Conservation (phyloP, 1,140 invertebrate genomes). For the Phymastichus coffea region DNA sequence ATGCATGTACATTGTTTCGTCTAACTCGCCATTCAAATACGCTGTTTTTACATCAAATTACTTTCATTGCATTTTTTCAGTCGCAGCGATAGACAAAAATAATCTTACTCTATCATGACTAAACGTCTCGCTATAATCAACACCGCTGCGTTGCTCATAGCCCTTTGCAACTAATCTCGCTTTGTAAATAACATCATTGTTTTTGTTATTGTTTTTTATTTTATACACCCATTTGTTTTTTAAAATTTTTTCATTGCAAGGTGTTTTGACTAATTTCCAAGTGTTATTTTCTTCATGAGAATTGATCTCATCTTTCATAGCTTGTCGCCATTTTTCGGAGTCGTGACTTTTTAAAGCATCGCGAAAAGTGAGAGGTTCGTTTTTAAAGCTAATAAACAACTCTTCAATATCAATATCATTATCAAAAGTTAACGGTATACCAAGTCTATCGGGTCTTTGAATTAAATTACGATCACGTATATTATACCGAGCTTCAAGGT, state of each 20-base stretch:
- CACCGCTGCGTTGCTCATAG: constrained; percentile 31
- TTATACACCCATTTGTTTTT: constrained; percentile 43
- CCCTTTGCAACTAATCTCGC: constrained; percentile 48
- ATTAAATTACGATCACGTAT: not conserved
- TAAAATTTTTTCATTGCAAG: constrained; percentile 31
- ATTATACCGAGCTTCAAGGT: not conserved
- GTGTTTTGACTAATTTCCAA: constrained; percentile 20
- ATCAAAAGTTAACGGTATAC: not conserved
- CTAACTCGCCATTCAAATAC: constrained; percentile 41
- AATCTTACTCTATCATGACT: constrained; percentile 37
- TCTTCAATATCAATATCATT: too few species aligned
- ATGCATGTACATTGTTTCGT: constrained; percentile 20
- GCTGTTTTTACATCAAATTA: constrained; percentile 41
- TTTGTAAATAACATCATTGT: constrained; percentile 37
- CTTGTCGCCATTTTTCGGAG: constrained; percentile 21
- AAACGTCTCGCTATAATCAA: constrained; percentile 42
- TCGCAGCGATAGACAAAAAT: constrained; percentile 35
- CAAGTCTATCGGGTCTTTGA: not conserved
- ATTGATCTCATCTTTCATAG: constrained; percentile 29
- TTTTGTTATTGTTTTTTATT: constrained; percentile 35
- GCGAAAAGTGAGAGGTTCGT: constrained; percentile 17
- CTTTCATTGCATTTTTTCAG: constrained; percentile 29
- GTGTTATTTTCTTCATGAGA: constrained; percentile 24
- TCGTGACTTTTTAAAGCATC: constrained; percentile 24
- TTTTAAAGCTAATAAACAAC: constrained; percentile 5